Conservation (phyloP, 2,797 vertebrate species). For the Crax fasciolata region DNA sequence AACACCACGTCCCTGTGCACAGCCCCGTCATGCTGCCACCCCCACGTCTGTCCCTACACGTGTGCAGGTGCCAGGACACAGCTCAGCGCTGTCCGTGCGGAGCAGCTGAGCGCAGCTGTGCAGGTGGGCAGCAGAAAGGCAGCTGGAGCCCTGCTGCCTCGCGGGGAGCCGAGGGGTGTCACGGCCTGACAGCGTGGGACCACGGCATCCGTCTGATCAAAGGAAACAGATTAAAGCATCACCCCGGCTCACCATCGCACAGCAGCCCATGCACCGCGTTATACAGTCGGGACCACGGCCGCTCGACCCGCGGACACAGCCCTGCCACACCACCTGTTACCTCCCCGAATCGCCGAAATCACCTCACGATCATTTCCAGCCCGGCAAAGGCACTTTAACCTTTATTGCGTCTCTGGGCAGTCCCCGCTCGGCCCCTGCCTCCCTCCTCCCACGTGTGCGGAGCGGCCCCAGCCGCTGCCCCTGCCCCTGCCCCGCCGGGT, state of each 20-base stretch:
- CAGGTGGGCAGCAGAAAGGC: constrained; percentile 1
- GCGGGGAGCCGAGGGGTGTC: not conserved
- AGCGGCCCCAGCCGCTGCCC: constrained; percentile 30
- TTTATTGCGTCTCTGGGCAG: constrained; percentile 66
- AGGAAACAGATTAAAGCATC: constrained; percentile 64
- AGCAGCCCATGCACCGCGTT: constrained; percentile 49
- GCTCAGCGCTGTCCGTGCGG: constrained; percentile 10
- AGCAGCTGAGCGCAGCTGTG: not conserved
- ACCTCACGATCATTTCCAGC: constrained; percentile 52
- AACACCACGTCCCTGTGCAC: not conserved
- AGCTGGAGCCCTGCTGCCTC: not conserved
- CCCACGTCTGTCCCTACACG: not conserved
- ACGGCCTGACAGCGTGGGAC: constrained; percentile 9
- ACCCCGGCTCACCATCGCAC: constrained; percentile 60
- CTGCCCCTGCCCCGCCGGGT: constrained; percentile 58
- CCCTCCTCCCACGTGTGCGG: constrained; percentile 65
- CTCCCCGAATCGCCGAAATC: constrained; percentile 61
- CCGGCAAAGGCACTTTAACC: constrained; percentile 62
- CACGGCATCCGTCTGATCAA: constrained; percentile 47
- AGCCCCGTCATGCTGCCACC: not conserved
- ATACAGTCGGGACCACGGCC: constrained; percentile 29
- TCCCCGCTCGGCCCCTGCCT: constrained; percentile 57
- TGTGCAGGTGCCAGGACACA: not conserved
- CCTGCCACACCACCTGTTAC: constrained; percentile 77
- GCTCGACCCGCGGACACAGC: constrained; percentile 65